Evolutionary conservation across 2,113 vertebrate genomes (phyloP).

Genomic region (Astur gentilis): DNA sequence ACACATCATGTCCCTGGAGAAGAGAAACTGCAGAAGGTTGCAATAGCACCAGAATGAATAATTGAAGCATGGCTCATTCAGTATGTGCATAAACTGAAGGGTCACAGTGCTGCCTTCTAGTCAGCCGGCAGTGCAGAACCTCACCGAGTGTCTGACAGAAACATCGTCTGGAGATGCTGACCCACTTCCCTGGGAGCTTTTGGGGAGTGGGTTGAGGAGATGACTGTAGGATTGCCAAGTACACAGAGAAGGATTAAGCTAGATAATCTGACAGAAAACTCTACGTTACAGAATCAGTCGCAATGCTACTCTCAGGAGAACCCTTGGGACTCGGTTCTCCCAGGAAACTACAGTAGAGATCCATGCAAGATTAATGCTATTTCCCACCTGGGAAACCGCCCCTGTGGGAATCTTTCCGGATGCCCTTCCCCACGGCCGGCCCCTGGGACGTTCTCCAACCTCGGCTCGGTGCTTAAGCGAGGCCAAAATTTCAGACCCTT

Average conservation of each 20-base stretch:
- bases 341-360: neutral
- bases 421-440: neutral
- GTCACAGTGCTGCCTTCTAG: constrained; percentile 7
- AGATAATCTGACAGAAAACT: neutral
- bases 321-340: neutral
- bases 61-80: constrained; percentile 42
- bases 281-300: neutral
- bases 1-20: constrained; percentile 57
- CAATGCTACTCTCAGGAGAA: neutral
- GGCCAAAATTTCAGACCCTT: neutral
- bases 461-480: neutral
- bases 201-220: neutral
- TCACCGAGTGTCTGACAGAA: neutral
- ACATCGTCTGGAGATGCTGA: neutral
- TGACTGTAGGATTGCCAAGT: neutral
- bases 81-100: constrained; percentile 36
- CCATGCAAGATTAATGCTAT: neutral
- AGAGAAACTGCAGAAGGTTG: constrained; percentile 48
- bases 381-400: neutral
- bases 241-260: neutral
- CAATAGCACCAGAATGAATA: constrained; percentile 53
- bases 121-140: neutral
- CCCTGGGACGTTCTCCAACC: neutral
- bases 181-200: constrained; percentile 21
- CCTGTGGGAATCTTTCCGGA: neutral